Evolutionary conservation across 2,888 invertebrate genomes (phyloP).

Genomic region (Dolichopus griseipennis): DNA sequence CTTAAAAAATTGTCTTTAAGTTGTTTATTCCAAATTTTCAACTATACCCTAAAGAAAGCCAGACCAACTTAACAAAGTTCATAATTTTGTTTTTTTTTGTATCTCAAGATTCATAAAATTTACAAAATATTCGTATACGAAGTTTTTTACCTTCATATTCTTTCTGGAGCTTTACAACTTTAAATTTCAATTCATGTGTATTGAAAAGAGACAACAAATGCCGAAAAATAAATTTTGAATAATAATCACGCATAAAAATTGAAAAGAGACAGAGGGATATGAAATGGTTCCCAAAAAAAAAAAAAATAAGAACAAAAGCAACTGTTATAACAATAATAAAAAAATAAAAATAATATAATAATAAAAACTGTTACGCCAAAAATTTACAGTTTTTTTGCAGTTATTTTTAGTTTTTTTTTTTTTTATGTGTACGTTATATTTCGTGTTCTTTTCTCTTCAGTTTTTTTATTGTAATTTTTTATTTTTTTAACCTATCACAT

Average conservation of each 20-base stretch:
- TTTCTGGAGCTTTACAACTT: too few species aligned
- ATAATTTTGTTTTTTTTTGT: too few species aligned
- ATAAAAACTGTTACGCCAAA: constrained; percentile 1
- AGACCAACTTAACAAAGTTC: too few species aligned
- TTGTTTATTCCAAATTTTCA: too few species aligned
- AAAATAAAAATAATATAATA: background rate
- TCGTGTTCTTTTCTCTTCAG: background rate
- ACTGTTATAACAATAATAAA: background rate
- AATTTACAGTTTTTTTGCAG: constrained; percentile 3
- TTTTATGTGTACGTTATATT: background rate
- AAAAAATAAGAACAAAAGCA: background rate
- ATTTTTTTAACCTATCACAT: background rate
- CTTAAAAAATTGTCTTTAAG: too few species aligned
- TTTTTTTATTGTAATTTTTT: background rate
- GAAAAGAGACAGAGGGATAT: background rate
- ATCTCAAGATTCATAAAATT: too few species aligned
- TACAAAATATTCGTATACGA: too few species aligned
- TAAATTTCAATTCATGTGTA: too few species aligned
- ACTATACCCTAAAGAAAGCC: too few species aligned
- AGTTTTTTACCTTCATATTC: too few species aligned
- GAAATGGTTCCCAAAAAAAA: background rate
- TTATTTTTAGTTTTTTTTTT: background rate
- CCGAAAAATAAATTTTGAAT: too few species aligned
- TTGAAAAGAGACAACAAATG: too few species aligned
- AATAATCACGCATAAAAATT: background rate